These are phyloP conservation scores for Drosophila miranda DNA, from an alignment of 1,140 invertebrate species.

Conservation along the genomic window DNA sequence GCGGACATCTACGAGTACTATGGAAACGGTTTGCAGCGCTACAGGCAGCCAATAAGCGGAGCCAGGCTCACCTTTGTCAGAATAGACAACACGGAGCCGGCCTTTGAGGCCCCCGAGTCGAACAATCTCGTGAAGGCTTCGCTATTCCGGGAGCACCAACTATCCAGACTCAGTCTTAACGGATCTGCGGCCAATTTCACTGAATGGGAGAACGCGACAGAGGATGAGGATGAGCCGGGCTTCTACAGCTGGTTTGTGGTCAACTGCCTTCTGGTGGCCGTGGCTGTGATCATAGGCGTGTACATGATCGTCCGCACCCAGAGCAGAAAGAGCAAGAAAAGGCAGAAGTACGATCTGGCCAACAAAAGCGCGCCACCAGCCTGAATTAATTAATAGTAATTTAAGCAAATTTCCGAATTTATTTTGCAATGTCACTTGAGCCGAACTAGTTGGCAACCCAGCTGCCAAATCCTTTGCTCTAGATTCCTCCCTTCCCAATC, in stretches of 20 bases:
- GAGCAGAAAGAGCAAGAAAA: slow-evolving; percentile 46
- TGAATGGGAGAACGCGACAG: slow-evolving; percentile 48
- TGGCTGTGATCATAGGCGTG: slow-evolving; percentile 43
- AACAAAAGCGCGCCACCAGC: slow-evolving; percentile 41
- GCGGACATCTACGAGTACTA: slow-evolving; percentile 77
- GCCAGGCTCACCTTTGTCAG: slow-evolving; percentile 59
- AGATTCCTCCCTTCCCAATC: background rate
- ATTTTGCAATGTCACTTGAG: slow-evolving; percentile 13
- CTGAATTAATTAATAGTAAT: slow-evolving; percentile 7
- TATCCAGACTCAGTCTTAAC: slow-evolving; percentile 23
- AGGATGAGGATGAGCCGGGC: slow-evolving; percentile 21
- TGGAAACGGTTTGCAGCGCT: slow-evolving; percentile 60
- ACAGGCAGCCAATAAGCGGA: slow-evolving; percentile 35
- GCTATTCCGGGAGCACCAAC: slow-evolving; percentile 40
- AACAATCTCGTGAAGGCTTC: slow-evolving; percentile 60
- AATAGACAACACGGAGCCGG: slow-evolving; percentile 71
- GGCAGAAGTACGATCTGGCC: slow-evolving; percentile 60
- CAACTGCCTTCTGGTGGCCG: slow-evolving; percentile 52
- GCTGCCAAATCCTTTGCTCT: slow-evolving; percentile 16
- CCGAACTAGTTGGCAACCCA: slow-evolving; percentile 29
- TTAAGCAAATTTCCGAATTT: slow-evolving; percentile 14
- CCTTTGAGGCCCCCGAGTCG: slow-evolving; percentile 66
- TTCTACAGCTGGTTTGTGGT: slow-evolving; percentile 75
- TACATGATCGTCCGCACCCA: slow-evolving; percentile 56
- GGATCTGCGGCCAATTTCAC: slow-evolving; percentile 25